Evolutionary conservation across 2,113 vertebrate genomes (phyloP), one percentile per base, ranked within the genome.

Genomic region (Cochlearius cochlearius): DNA sequence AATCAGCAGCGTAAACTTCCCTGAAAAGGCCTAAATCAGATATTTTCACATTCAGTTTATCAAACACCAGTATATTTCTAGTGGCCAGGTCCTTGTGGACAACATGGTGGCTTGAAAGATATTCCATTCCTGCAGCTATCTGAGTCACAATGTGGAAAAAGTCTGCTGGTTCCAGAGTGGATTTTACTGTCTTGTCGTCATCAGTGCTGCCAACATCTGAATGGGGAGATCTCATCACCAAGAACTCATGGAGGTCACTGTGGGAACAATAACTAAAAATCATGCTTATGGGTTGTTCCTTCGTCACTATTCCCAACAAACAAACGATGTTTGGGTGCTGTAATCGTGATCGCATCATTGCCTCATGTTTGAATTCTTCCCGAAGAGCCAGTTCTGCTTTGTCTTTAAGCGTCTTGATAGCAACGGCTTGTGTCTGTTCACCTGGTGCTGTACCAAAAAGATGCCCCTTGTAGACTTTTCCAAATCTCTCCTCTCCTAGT

Each of bases 71-170:
- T 83, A 99, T 98, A 79, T 99, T 99, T 84, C 99, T 98, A 17
- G 99, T 98, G 58, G 99, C 99, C 68, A 99, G 98, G 97, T 99
- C 99, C 97, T 99, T 99, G 95, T 99, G 99, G 32, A 99, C 98
- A 50, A 99, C 97, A 2, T 99, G 99, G 86, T 99, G 99, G 92
- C 98, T 98, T 94, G 99, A 99, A 30, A 99, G 98, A 55, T 99
- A 99, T 76, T 99, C 99, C 99, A 99, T 99, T 36, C 99, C 99
- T 1, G 99, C 98, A 5, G 99, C 99, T 49, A 99, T 98, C 97
- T 99, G 99, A 4, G 99, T 99, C 34, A 98, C 98, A 0, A 99
- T 97, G 15, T 99, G 99, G 34, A 99, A 98, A 17, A 99, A 99
- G 93, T 99, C 99, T 1, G 99, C 98, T 78, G 99, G 99, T 89